Evolutionary conservation across 2,888 invertebrate species (phyloP).

Genomic region (Volucella bombylans): DNA sequence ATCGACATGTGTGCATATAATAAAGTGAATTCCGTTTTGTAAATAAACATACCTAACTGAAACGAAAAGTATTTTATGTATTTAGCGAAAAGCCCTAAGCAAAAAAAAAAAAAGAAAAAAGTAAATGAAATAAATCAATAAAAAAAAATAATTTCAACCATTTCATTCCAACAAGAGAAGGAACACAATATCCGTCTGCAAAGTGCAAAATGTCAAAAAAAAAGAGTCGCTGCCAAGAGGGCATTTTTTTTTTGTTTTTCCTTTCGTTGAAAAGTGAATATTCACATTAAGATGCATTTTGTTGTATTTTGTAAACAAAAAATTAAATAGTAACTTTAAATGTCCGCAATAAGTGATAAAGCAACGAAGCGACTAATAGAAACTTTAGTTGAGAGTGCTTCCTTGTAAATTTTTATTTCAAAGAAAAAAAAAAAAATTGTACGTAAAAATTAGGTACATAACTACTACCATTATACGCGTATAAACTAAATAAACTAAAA

Average conservation of each 20-base stretch:
- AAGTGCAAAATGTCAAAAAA: slow-evolving; percentile 72
- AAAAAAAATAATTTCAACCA: slow-evolving; percentile 52
- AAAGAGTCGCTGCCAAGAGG: slow-evolving; percentile 56
- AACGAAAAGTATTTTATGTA: slow-evolving; percentile 66
- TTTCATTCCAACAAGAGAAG: slow-evolving; percentile 67
- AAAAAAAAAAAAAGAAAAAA: not conserved
- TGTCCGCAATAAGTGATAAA: slow-evolving; percentile 18
- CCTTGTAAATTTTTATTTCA: slow-evolving; percentile 21
- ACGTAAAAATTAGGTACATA: not conserved
- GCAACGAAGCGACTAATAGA: slow-evolving; percentile 3
- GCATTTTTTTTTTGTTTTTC: slow-evolving; percentile 26
- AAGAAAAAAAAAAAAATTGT: not conserved
- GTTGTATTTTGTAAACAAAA: slow-evolving; percentile 72
- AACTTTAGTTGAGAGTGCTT: slow-evolving; percentile 21
- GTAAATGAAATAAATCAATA: slow-evolving; percentile 58
- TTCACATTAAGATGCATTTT: slow-evolving; percentile 68
- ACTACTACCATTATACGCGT: not conserved
- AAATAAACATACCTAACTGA: slow-evolving; percentile 69
- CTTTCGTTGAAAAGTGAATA: slow-evolving; percentile 38
- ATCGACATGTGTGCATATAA: slow-evolving; percentile 59
- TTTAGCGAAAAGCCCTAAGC: slow-evolving; percentile 36
- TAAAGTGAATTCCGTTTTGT: slow-evolving; percentile 62
- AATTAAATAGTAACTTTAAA: slow-evolving; percentile 54
- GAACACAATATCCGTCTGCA: slow-evolving; percentile 60
- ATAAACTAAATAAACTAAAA: not conserved